Percentiles rank a stretch among this genome's conserved stretches.
Conservation (phyloP, 2,797 vertebrate genomes). For the Micrastur ruficollis region DNA sequence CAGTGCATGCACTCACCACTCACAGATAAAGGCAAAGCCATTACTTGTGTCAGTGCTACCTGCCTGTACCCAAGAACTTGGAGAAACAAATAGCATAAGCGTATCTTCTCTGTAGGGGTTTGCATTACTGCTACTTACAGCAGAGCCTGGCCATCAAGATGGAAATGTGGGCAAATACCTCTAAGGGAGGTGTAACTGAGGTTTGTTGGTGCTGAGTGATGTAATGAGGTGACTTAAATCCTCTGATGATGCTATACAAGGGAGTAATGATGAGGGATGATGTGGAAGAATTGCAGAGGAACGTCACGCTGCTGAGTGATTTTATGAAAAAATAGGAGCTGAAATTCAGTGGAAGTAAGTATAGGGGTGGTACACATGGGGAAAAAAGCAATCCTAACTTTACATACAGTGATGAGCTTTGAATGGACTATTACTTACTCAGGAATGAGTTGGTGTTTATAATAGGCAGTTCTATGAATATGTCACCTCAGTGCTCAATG, state of each 20-base stretch:
- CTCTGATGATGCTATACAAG: not conserved
- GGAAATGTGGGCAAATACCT: not conserved
- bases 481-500: not conserved
- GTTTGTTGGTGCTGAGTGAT: not conserved
- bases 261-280: not conserved
- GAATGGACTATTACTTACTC: constrained; percentile 7
- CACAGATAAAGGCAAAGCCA: not conserved
- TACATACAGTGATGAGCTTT: not conserved
- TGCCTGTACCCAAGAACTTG: not conserved
- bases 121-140: not conserved
- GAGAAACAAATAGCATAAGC: not conserved
- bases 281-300: not conserved
- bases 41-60: not conserved
- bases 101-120: not conserved
- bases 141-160: not conserved
- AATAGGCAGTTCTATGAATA: not conserved
- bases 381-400: not conserved
- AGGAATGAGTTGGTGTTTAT: constrained; percentile 24
- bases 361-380: not conserved
- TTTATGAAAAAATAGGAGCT: not conserved
- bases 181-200: not conserved
- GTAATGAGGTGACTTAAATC: not conserved
- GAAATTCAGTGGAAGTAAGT: not conserved
- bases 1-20: not conserved
- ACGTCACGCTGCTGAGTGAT: not conserved